Evolutionary conservation across 2,797 vertebrate species (phyloP), one percentile per base, ranked within the genome.

Genomic region (Cottoperca gobio): DNA sequence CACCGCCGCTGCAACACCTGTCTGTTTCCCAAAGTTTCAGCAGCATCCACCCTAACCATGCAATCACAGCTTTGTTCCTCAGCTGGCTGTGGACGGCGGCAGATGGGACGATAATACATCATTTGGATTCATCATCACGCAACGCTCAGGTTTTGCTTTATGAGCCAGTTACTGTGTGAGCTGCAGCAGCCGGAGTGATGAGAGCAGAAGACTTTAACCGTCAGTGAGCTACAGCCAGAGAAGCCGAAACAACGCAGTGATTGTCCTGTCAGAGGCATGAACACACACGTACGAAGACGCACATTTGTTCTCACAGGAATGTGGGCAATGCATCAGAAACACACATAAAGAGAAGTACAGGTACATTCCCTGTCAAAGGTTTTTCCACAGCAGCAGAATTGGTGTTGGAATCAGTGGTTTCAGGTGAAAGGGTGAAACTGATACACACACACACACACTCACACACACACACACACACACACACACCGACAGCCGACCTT

Each of bases 181-280:
- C n/a, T n/a, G n/a, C n/a, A n/a, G n/a, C 72, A 79, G 85, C 72
- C 73, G 60, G 60, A 84, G 55, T 81, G 82, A 88, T 61, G 82
- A 33, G 59, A 84, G 46, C 50, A 59, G 26, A 35, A 54, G 78
- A 66, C 23, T 14, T 40, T 65, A 80, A 81, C 49, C 77, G 60
- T 79, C 67, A 63, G 50, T 61, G 83, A 89, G 81, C 49, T 12
- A 60, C 66, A 54, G 50, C 49, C 45, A 48, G 70, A 17, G 61
- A 31, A 54, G 75, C 52, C 67, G 80, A 77, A 84, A 46, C 28
- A 23, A 8, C 1, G 2, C 19, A 21, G 31, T 19, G 24, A 69
- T 26, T 5, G 16, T 6, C 1, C 39, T 31, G 76, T 66, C 10
- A 53, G 28, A 19, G 33, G 45, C 48, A n/a, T 5, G 35, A 40